Percentiles rank a stretch among this genome's conserved stretches.
These are phyloP conservation scores for Hirtodrosophila alboralis DNA, from an alignment of 2,888 invertebrate species.

Conservation along the genomic window DNA sequence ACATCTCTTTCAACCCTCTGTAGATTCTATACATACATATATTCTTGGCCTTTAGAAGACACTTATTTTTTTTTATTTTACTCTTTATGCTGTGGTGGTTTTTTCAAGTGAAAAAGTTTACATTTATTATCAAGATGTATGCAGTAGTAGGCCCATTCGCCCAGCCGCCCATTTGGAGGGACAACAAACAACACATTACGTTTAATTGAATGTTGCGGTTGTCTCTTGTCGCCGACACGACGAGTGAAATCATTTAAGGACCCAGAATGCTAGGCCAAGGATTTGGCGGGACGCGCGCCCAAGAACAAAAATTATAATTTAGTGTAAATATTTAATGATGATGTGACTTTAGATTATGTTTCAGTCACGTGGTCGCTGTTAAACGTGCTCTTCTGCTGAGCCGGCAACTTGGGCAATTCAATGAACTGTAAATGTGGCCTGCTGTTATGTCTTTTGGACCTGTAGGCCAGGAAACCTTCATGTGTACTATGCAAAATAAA, in stretches of 20 bases:
- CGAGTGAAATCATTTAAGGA: slow-evolving; percentile 3
- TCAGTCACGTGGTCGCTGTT: slow-evolving; percentile 65
- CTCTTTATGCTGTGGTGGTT: slow-evolving; percentile 55
- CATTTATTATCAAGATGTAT: slow-evolving; percentile 68
- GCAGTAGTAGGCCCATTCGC: not conserved
- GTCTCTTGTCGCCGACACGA: slow-evolving; percentile 42
- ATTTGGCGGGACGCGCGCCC: slow-evolving; percentile 50
- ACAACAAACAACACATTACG: slow-evolving; percentile 75
- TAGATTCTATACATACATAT: slow-evolving; percentile 8
- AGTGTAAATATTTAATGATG: slow-evolving; percentile 78
- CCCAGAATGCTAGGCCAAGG: slow-evolving; percentile 19
- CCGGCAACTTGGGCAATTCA: slow-evolving; percentile 56
- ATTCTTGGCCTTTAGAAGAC: slow-evolving; percentile 29
- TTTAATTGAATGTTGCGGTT: slow-evolving; percentile 79
- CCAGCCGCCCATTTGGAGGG: slow-evolving; percentile 46
- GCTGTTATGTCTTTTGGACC: slow-evolving; percentile 5
- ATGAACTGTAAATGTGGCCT: slow-evolving; percentile 63
- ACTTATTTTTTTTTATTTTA: slow-evolving; percentile 61
- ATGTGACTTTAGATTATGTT: slow-evolving; percentile 71
- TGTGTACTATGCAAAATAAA: slow-evolving; percentile 17
- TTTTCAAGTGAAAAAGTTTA: slow-evolving; percentile 70
- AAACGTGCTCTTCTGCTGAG: slow-evolving; percentile 47
- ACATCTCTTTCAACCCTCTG: too few relatives aligned
- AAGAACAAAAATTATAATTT: slow-evolving; percentile 72
- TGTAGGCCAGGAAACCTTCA: slow-evolving; percentile 8